phyloP scores from a whole-genome alignment of 2,797 vertebrate species.

The Sebastolobus alascanus region DNA sequence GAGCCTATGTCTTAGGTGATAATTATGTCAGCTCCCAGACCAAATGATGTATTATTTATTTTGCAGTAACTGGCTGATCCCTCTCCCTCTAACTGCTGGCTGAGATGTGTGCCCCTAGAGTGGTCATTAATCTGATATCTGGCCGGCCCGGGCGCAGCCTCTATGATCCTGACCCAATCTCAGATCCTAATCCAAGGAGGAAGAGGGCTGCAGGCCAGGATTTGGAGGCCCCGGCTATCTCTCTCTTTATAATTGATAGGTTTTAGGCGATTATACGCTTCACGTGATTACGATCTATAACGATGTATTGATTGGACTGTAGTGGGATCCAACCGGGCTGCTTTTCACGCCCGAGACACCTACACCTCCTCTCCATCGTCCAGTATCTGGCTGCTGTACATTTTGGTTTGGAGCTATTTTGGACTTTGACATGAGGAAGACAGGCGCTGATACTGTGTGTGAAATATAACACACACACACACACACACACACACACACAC shows the following conservation, averaged over 20 bases:
- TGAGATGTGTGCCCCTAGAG: slow-evolving; percentile 85
- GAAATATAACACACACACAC: slow-evolving; percentile 23
- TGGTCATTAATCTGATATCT: slow-evolving; percentile 88
- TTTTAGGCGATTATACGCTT: slow-evolving; percentile 88
- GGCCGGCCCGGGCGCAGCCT: slow-evolving; percentile 81
- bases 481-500: background rate
- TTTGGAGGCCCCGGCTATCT: slow-evolving; percentile 82
- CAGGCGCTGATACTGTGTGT: slow-evolving; percentile 10
- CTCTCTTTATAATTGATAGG: slow-evolving; percentile 87
- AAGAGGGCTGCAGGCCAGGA: slow-evolving; percentile 87
- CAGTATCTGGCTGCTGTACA: slow-evolving; percentile 62
- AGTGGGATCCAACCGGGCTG: slow-evolving; percentile 73
- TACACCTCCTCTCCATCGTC: slow-evolving; percentile 55
- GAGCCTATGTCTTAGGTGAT: slow-evolving; percentile 80
- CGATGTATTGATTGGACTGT: slow-evolving; percentile 85
- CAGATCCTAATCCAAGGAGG: slow-evolving; percentile 89
- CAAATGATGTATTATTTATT: slow-evolving; percentile 88
- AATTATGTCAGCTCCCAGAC: slow-evolving; percentile 86
- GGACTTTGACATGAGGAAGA: slow-evolving; percentile 54
- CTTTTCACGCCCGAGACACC: slow-evolving; percentile 72
- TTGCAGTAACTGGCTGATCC: slow-evolving; percentile 70
- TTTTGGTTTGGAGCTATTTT: slow-evolving; percentile 70
- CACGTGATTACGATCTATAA: slow-evolving; percentile 89
- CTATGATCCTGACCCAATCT: slow-evolving; percentile 88
- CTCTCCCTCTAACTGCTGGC: slow-evolving; percentile 78